Percentiles rank a stretch among this genome's conserved stretches.
These are phyloP conservation scores for Melanostoma scalare DNA, from an alignment of 2,888 invertebrate genomes.

Conservation along the genomic window DNA sequence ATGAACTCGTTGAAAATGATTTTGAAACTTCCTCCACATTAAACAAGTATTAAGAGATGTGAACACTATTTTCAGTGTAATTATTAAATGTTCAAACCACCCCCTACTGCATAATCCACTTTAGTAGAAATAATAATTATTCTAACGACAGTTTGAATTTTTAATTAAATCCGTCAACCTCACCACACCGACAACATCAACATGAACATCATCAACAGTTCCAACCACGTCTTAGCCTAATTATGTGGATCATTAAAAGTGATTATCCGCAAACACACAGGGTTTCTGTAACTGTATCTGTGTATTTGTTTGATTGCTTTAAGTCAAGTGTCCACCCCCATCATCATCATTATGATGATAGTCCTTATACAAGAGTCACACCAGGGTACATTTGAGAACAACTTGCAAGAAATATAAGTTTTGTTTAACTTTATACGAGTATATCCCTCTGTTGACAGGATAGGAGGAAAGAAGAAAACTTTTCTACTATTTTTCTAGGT, in stretches of 20 bases:
- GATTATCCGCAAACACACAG: constrained; percentile 66
- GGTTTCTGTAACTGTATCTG: constrained; percentile 22
- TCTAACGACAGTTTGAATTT: constrained; percentile 64
- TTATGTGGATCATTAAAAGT: constrained; percentile 70
- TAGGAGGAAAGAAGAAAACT: constrained; percentile 14
- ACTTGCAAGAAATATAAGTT: constrained; percentile 44
- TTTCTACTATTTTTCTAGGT: constrained; percentile 18
- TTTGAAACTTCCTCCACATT: constrained; percentile 16
- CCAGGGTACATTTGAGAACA: constrained; percentile 35
- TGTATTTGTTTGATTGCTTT: constrained; percentile 29
- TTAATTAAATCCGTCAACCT: constrained; percentile 67
- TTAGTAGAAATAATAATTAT: constrained; percentile 65
- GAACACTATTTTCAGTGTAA: constrained; percentile 24
- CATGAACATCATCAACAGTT: constrained; percentile 31
- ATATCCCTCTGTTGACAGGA: constrained; percentile 28
- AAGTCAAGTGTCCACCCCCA: constrained; percentile 37
- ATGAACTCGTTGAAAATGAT: constrained; percentile 8
- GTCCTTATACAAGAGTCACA: constrained; percentile 29
- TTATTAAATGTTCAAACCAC: constrained; percentile 26
- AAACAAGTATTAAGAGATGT: constrained; percentile 13
- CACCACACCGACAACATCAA: constrained; percentile 24
- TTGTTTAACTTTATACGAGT: constrained; percentile 17
- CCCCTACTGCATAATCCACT: constrained; percentile 43
- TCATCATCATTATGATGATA: constrained; percentile 49
- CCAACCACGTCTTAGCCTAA: constrained; percentile 62